Conservation (phyloP, 2,113 vertebrate genomes). For the Lepus americanus region DNA sequence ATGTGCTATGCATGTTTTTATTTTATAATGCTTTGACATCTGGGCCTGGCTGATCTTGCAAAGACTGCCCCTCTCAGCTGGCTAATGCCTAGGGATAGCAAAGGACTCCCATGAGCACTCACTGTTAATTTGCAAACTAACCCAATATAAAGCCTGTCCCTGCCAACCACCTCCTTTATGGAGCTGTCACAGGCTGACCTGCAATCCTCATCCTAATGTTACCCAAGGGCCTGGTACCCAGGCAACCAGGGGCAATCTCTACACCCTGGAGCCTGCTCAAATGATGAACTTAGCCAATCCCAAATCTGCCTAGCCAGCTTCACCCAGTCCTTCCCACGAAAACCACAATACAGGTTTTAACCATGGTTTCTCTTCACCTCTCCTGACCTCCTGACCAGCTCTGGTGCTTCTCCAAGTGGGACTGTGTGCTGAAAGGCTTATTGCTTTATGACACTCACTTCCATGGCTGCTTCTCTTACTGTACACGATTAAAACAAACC, state of each 20-base stretch:
- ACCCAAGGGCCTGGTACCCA: neutral
- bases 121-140: neutral
- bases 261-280: neutral
- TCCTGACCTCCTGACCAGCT: neutral
- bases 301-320: neutral
- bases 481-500: neutral
- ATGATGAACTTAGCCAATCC: neutral
- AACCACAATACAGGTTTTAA: neutral
- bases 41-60: neutral
- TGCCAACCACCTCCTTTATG: neutral
- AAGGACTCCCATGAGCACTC: neutral
- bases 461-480: neutral
- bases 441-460: neutral
- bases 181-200: neutral
- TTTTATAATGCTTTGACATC: neutral
- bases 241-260: neutral
- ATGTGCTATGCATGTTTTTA: neutral
- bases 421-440: neutral
- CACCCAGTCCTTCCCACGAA: neutral
- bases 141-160: neutral
- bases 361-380: accelerated
- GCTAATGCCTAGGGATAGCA: neutral
- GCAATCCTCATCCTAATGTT: too few species aligned
- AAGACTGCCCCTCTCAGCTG: neutral
- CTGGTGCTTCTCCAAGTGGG: neutral